Evolutionary conservation across 2,797 vertebrate genomes (phyloP).

Genomic region (Dromococcyx pavoninus): DNA sequence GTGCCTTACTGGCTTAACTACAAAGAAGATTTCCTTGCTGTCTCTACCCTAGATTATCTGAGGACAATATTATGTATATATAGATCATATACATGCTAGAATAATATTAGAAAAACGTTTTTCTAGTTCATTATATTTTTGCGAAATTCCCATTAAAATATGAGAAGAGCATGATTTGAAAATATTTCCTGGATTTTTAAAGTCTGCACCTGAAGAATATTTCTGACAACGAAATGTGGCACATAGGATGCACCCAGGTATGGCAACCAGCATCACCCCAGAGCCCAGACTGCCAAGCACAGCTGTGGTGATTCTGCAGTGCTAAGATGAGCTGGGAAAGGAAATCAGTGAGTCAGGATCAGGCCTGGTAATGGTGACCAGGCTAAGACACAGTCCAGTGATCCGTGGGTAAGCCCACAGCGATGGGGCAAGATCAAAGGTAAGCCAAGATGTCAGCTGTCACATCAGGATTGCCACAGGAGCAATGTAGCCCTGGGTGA

Average conservation of each 20-base stretch:
- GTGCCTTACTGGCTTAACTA: not conserved
- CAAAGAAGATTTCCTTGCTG: not conserved
- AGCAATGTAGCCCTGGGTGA: not conserved
- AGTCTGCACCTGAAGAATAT: not conserved
- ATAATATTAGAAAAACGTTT: not conserved
- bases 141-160: not conserved
- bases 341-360: not conserved
- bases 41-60: not conserved
- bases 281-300: rapidly evolving
- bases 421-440: not conserved
- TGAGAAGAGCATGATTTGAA: not conserved
- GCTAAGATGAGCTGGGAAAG: not conserved
- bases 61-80: not conserved
- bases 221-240: not conserved
- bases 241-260: not conserved
- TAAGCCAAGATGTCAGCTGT: not conserved
- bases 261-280: not conserved
- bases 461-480: not conserved
- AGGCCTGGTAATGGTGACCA: not conserved
- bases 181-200: not conserved
- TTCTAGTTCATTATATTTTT: not conserved
- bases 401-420: not conserved
- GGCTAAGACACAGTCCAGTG: not conserved
- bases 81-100: not conserved
- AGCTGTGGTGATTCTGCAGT: not conserved